These are phyloP conservation scores for Centropyge bicolor DNA, from an alignment of 2,797 vertebrate genomes.

Conservation along the genomic window DNA sequence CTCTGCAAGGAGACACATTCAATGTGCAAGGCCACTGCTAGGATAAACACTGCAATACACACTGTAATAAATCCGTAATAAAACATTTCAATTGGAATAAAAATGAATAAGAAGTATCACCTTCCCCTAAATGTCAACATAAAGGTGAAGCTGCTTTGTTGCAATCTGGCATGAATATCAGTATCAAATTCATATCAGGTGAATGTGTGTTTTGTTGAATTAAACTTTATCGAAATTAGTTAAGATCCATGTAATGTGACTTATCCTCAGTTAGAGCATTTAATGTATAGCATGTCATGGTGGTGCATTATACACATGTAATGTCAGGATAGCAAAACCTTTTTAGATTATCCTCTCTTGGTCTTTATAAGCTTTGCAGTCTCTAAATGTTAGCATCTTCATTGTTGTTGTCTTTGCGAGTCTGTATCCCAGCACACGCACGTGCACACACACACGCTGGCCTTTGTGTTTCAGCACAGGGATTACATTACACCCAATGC, in stretches of 20 bases:
- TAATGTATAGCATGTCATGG: neutral
- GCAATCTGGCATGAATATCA: neutral
- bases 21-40: neutral
- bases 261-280: neutral
- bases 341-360: conserved; percentile 1
- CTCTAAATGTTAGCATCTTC: conserved; percentile 6
- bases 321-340: neutral
- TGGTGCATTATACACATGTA: conserved; percentile 7
- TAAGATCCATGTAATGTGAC: neutral
- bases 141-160: neutral
- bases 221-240: neutral
- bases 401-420: conserved; percentile 21
- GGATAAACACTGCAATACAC: neutral
- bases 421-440: neutral
- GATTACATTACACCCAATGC: conserved; percentile 62
- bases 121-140: neutral
- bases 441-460: conserved; percentile 3
- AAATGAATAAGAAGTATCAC: neutral
- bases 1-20: neutral
- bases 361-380: conserved; percentile 33
- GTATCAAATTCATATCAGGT: neutral
- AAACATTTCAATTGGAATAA: neutral
- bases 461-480: conserved; percentile 53
- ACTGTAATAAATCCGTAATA: neutral
- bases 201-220: neutral